Base-by-base conservation (phyloP, 2,797 vertebrate species). In the Lagodon rhomboides region DNA sequence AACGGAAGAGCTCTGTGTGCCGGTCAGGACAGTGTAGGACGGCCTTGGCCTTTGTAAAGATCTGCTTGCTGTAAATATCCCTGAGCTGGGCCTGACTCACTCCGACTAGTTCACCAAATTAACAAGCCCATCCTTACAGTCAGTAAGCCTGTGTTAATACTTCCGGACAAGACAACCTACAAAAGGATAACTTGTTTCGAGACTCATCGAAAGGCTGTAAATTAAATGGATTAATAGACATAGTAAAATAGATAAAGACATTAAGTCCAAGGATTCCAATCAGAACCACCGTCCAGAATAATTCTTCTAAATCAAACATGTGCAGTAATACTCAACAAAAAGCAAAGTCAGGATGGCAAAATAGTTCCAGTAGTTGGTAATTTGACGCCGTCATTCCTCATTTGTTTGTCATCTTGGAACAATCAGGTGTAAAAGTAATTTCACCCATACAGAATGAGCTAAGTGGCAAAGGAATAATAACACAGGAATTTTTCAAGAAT, bases 51-150 rank as follows among this genome's bases (percentile, higher is more conserved):
- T 91, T 84, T 88, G 17, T 44, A 5, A 72, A 34, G 79, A 92
- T 88, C 83, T 75, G 59, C 75, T 73, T 38, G 55, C 77, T 83
- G 65, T 83, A 87, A 88, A 90, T 89, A 88, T 82, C 74, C 64
- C 77, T 89, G 82, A 92, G 87, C 88, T 77, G 71, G 23, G 16
- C 51, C 85, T 90, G 88, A 90, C 84, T 89, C 88, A 90, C 71
- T 41, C n/a, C 1, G 18, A 62, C 83, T 10, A 68, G 44, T 71
- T 70, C 60, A 47, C 59, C 69, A 77, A 76, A 79, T 67, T 59
- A 68, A 67, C 63, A 51, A 49, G 30, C 16, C 41, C 18, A n/a
- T 68, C 77, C 65, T 49, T 43, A n/a, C 38, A 12, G 63, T 38
- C 8, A 0, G 20, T 34, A 27, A 50, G 11, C 12, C 46, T 1